Evolutionary conservation across 2,888 invertebrate species (phyloP).

Genomic region (Drosophila mayaguana): DNA sequence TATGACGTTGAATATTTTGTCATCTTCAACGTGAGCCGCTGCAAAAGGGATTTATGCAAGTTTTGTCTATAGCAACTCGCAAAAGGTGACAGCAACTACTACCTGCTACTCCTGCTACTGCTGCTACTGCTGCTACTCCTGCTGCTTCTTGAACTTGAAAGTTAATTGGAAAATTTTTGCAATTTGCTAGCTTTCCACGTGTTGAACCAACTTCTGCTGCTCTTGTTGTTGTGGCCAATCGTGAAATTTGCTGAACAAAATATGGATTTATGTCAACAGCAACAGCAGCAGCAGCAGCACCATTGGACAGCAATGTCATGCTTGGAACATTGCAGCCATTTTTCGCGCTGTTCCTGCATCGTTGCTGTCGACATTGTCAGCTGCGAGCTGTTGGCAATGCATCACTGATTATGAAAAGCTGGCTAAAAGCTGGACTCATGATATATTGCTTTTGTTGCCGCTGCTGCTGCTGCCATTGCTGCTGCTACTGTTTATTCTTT

Average conservation of each 20-base stretch:
- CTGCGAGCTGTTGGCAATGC: constrained; percentile 78
- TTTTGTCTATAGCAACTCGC: constrained; percentile 38
- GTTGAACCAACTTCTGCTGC: constrained; percentile 13
- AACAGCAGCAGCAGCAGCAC: constrained; percentile 12
- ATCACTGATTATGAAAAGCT: constrained; percentile 82
- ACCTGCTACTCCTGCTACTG: constrained; percentile 8
- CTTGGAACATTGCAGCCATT: constrained; percentile 67
- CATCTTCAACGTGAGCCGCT: constrained; percentile 63
- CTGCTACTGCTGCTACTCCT: constrained; percentile 19
- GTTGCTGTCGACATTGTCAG: constrained; percentile 63
- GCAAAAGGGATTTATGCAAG: constrained; percentile 72
- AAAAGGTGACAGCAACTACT: constrained; percentile 17
- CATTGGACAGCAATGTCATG: constrained; percentile 41
- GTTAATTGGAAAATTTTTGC: constrained; percentile 77
- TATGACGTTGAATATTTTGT: constrained; percentile 64
- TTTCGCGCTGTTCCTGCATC: constrained; percentile 56
- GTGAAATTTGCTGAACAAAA: constrained; percentile 75
- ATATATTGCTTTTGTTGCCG: constrained; percentile 70
- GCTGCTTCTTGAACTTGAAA: constrained; percentile 60
- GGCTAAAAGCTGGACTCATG: constrained; percentile 80
- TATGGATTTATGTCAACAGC: constrained; percentile 78
- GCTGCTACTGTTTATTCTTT: constrained; percentile 34
- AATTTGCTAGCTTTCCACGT: constrained; percentile 64
- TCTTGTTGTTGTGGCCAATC: constrained; percentile 59
- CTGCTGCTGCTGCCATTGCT: constrained; percentile 42